These are phyloP conservation scores for Beroe forskalii DNA, from an alignment of 37 sponge, comb jelly and placozoan species.

Conservation along the genomic window DNA sequence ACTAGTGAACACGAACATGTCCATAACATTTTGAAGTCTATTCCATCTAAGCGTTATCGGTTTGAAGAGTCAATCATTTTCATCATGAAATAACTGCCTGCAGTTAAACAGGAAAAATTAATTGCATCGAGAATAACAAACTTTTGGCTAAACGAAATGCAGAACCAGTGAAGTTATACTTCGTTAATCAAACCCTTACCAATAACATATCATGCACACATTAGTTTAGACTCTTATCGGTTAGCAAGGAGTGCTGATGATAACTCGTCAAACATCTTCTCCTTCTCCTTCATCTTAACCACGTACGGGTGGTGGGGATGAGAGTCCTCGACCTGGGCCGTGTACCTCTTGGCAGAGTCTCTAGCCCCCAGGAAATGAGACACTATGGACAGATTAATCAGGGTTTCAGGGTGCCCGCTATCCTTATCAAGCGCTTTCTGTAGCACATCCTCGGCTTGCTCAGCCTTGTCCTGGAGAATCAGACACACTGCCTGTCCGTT, in stretches of 20 bases:
- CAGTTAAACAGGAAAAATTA: too few relatives aligned
- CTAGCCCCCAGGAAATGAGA: conserved; percentile 80
- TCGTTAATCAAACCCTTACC: too few relatives aligned
- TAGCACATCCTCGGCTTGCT: conserved; percentile 89
- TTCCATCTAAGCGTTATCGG: too few relatives aligned
- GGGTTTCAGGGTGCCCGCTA: conserved; percentile 89
- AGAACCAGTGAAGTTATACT: too few relatives aligned
- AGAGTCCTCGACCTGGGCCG: conserved; percentile 90
- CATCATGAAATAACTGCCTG: too few relatives aligned
- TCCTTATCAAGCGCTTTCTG: conserved; percentile 96
- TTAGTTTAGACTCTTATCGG: too few relatives aligned
- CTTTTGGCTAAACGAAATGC: too few relatives aligned
- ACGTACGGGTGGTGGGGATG: conserved; percentile 80
- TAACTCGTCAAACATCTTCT: conserved; percentile 36
- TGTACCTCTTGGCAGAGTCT: conserved; percentile 79
- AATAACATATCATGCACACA: too few relatives aligned
- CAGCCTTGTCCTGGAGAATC: conserved; percentile 88
- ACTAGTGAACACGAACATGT: too few relatives aligned
- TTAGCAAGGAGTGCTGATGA: conserved; percentile 19
- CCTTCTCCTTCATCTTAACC: conserved; percentile 76
- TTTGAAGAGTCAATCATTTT: too few relatives aligned
- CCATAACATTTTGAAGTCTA: too few relatives aligned
- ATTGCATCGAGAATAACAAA: too few relatives aligned
- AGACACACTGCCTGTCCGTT: conserved; percentile 83
- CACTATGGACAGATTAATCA: conserved; percentile 88